Conservation (phyloP, 2,113 vertebrate species). For the Nannobrachium achirus region DNA sequence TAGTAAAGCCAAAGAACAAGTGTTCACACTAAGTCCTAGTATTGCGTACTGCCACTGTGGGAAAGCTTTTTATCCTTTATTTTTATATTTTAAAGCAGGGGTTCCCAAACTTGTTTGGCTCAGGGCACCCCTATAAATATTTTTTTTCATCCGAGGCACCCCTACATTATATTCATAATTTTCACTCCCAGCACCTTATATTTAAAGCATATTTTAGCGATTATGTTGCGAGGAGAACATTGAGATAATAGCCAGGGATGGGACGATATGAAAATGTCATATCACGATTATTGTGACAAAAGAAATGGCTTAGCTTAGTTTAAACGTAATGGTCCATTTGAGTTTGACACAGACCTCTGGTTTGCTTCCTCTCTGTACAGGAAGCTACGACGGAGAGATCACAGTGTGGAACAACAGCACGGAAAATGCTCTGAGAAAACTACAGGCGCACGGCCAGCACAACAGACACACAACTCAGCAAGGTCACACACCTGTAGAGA, state of each 20-base stretch:
- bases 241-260: too few relatives aligned
- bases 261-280: too few relatives aligned
- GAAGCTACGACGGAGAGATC: conserved; percentile 80
- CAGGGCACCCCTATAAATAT: too few relatives aligned
- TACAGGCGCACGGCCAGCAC: conserved; percentile 47
- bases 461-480: conserved; percentile 42
- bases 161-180: too few relatives aligned
- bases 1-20: neutral
- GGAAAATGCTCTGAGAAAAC: conserved; percentile 77
- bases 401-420: conserved; percentile 82
- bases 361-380: conserved; percentile 52
- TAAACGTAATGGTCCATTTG: neutral
- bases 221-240: too few relatives aligned
- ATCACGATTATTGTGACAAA: too few relatives aligned
- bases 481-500: conserved; percentile 30
- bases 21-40: conserved; percentile 8
- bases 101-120: too few relatives aligned
- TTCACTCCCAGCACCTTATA: too few relatives aligned
- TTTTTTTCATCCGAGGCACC: too few relatives aligned
- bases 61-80: neutral
- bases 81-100: neutral
- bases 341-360: neutral
- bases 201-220: too few relatives aligned
- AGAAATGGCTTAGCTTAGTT: too few relatives aligned
- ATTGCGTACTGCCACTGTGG: neutral